Base-by-base conservation (phyloP, 2,113 vertebrate genomes). In the Rhinolophus ferrumequinum region DNA sequence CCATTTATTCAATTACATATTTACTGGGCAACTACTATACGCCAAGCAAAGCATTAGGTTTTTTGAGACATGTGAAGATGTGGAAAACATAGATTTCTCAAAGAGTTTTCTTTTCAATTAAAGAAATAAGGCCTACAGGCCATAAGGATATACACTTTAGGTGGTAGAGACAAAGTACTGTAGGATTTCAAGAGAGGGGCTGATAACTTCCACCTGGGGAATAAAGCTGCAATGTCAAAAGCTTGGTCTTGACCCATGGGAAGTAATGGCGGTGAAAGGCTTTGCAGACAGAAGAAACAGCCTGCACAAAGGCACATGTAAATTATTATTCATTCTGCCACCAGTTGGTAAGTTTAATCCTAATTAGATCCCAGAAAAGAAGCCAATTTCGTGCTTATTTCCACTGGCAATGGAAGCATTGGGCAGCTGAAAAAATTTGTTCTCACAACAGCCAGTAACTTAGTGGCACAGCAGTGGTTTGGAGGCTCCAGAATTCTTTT, bases 301-400 rank as follows among this genome's bases (percentile, higher is more conserved):
- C 66, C 18, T 19, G 47, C 70, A 67, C 44, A 83, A 86, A 79
- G 47, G n/a, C 80, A 58, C 84, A 88, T 8, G 60, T 50, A 92
- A 91, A 91, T 97, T 96, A 72, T 14, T 92, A 92, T 94, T 96
- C 88, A 93, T 96, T 96, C 96, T 93, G 87, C 90, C 97, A 95
- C 96, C 97, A 94, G 47, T 94, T 94, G n/a, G 52, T 75, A 88
- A 87, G 35, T 94, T 97, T 95, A 94, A 93, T 84, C 72, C 84
- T 80, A 94, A 94, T 90, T 92, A 96, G 44, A 88, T 76, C 35
- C 26, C 30, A 72, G 76, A 90, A 95, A 81, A 67, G 52, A 93
- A 90, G 75, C 79, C 80, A 90, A 64, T 66, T 92, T 72, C 92
- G 44, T 44, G 64, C 79, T 95, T 92, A 93, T 90, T 97, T 97